Evolutionary conservation across 2,797 vertebrate genomes (phyloP).

Genomic region (Melanotaenia nigrans): DNA sequence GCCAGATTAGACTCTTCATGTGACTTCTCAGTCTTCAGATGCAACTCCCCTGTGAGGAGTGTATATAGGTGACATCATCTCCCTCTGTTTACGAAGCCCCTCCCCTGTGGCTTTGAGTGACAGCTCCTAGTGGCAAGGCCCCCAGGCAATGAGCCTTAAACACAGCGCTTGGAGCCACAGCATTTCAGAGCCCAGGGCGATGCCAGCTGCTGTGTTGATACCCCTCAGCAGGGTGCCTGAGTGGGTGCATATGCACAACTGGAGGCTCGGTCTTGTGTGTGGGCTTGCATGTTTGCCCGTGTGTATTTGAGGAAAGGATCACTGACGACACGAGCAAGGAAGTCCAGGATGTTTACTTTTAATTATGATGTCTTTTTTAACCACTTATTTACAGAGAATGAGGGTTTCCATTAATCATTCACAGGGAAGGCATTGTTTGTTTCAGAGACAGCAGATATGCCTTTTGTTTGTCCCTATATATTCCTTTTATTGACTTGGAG

Average conservation of each 20-base stretch:
- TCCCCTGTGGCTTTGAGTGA: slow-evolving; percentile 65
- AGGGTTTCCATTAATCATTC: slow-evolving; percentile 53
- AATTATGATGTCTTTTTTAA: slow-evolving; percentile 58
- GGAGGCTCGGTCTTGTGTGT: slow-evolving; percentile 4
- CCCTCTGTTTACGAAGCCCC: slow-evolving; percentile 46
- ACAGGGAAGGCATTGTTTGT: slow-evolving; percentile 47
- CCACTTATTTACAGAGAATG: slow-evolving; percentile 32
- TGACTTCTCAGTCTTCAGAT: background rate
- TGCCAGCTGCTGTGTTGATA: slow-evolving; percentile 70
- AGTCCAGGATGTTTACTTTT: slow-evolving; percentile 71
- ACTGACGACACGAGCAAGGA: slow-evolving; percentile 26
- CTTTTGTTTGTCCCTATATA: slow-evolving; percentile 43
- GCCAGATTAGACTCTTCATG: background rate
- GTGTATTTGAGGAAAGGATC: slow-evolving; percentile 54
- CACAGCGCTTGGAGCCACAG: slow-evolving; percentile 55
- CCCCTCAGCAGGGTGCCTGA: slow-evolving; percentile 48
- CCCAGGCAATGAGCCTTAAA: slow-evolving; percentile 63
- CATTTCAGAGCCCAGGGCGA: slow-evolving; percentile 61
- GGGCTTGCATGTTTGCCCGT: background rate
- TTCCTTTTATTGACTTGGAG: slow-evolving; percentile 57
- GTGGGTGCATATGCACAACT: slow-evolving; percentile 20
- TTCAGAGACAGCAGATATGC: slow-evolving; percentile 33
- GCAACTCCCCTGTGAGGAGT: background rate
- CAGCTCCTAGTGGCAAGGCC: slow-evolving; percentile 54
- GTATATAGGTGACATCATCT: slow-evolving; percentile 53